Evolutionary conservation across 2,888 invertebrate species (phyloP).

Genomic region (Argynnis bischoffii): DNA sequence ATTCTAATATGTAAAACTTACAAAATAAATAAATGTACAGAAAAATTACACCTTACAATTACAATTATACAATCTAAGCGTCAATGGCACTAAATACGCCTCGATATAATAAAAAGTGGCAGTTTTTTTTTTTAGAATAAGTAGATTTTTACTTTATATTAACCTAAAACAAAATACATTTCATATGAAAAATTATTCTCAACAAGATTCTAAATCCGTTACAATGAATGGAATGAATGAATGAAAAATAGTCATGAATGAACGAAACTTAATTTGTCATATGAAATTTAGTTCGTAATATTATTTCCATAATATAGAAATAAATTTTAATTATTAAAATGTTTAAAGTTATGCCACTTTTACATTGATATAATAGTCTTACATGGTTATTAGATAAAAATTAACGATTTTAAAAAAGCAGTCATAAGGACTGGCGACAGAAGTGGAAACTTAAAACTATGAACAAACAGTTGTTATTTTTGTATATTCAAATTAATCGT

Average conservation of each 20-base stretch:
- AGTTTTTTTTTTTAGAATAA: constrained; percentile 17
- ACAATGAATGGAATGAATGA: background rate
- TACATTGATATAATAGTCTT: too few relatives aligned
- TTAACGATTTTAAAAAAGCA: background rate
- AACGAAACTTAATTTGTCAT: background rate
- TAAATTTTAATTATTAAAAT: too few relatives aligned
- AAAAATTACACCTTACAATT: constrained; percentile 45
- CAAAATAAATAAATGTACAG: constrained; percentile 44
- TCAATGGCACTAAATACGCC: constrained; percentile 45
- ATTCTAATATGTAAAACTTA: constrained; percentile 31
- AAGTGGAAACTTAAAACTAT: too few relatives aligned
- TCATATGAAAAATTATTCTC: constrained; percentile 6
- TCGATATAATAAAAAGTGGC: constrained; percentile 14
- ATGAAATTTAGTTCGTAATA: constrained; percentile 5
- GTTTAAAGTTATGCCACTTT: too few relatives aligned
- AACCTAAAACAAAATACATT: constrained; percentile 15
- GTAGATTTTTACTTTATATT: constrained; percentile 3
- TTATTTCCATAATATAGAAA: constrained; percentile 7
- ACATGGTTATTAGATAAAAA: too few relatives aligned
- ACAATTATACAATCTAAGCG: constrained; percentile 49
- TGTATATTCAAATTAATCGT: too few relatives aligned
- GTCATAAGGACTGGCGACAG: too few relatives aligned
- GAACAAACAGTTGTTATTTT: too few relatives aligned
- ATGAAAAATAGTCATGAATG: background rate
- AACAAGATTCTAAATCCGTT: background rate